phyloP scores from a whole-genome alignment of 2,113 vertebrate genomes.

The Pyrgilauda ruficollis region DNA sequence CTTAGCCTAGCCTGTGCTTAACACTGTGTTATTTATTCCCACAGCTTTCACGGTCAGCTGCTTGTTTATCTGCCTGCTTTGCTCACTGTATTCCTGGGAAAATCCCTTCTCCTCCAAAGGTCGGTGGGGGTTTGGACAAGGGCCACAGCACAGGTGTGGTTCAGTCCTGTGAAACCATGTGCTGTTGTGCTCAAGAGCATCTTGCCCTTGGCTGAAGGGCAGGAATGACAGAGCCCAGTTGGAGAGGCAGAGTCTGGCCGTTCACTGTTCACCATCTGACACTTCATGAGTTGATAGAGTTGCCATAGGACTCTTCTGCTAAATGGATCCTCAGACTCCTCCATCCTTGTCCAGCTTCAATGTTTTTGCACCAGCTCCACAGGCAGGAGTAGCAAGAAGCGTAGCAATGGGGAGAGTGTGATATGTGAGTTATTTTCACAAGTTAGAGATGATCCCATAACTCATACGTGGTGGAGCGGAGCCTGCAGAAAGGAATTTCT shows the following conservation, averaged over 20 bases:
- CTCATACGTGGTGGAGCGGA: slow-evolving; percentile 41
- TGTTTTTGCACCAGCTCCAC: background rate
- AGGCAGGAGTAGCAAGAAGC: background rate
- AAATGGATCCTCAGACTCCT: background rate
- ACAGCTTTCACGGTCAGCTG: slow-evolving; percentile 13
- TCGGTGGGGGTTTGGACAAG: background rate
- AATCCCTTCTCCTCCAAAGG: background rate
- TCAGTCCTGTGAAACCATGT: background rate
- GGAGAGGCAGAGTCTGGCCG: background rate
- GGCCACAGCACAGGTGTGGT: background rate
- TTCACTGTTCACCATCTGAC: background rate
- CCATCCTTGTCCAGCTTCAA: background rate
- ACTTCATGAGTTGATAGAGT: background rate
- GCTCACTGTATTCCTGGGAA: background rate
- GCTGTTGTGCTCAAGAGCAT: background rate
- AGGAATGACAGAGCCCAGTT: background rate
- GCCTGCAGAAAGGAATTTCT: slow-evolving; percentile 52
- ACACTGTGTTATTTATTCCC: slow-evolving; percentile 58
- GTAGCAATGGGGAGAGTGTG: background rate
- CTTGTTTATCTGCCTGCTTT: slow-evolving; percentile 19
- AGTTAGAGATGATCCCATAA: slow-evolving; percentile 53
- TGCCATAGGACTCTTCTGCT: background rate
- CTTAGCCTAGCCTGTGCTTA: slow-evolving; percentile 32
- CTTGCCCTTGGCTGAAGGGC: background rate
- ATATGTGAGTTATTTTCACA: slow-evolving; percentile 69